These are phyloP conservation scores for Antechinus stuartii DNA, from an alignment of 2,113 vertebrate genomes.

Conservation along the genomic window DNA sequence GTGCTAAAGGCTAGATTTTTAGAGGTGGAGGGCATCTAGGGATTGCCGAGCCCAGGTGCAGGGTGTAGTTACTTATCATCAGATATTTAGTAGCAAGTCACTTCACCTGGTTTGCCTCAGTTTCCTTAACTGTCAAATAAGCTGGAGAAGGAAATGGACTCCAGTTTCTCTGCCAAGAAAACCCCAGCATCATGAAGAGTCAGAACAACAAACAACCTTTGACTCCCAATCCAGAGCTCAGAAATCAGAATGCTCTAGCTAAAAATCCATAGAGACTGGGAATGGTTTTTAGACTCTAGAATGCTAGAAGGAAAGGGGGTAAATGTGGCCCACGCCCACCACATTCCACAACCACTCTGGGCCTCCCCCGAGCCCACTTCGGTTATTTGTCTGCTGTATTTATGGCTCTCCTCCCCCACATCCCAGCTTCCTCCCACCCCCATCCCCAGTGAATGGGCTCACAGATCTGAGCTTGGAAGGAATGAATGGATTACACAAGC, in stretches of 20 bases:
- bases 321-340: neutral
- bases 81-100: neutral
- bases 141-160: neutral
- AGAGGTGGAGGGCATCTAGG: neutral
- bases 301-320: neutral
- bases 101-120: neutral
- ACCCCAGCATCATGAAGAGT: neutral
- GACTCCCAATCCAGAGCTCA: neutral
- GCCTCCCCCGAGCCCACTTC: neutral
- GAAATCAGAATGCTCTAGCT: neutral
- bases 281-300: neutral
- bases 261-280: neutral
- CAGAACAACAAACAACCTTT: neutral
- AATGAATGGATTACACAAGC: conserved; percentile 76
- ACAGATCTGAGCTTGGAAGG: conserved; percentile 70
- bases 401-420: conserved; percentile 41
- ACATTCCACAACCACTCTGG: neutral
- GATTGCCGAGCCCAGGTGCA: neutral
- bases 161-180: neutral
- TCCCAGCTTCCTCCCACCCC: conserved; percentile 35
- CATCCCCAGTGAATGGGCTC: conserved; percentile 68
- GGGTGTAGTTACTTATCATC: neutral
- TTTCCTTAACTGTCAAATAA: neutral
- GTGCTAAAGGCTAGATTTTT: neutral
- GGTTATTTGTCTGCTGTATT: conserved; percentile 51